Evolutionary conservation across 2,888 invertebrate genomes (phyloP).

Genomic region (Dryocosmus kuriphilus): DNA sequence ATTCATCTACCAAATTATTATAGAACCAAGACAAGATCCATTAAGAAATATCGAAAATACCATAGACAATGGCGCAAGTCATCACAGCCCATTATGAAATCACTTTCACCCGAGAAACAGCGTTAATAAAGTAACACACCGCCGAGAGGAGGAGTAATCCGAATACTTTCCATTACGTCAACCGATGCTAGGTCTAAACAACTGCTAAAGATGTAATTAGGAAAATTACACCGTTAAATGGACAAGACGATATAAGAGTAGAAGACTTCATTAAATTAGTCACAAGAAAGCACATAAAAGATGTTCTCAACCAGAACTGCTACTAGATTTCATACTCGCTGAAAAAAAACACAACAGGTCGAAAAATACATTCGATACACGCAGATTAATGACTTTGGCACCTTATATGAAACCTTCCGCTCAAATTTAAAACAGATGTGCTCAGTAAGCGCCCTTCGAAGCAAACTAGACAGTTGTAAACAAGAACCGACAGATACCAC

Average conservation of each 20-base stretch:
- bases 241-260: neutral
- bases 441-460: neutral
- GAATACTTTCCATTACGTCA: too few species aligned
- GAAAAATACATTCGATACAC: neutral
- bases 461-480: neutral
- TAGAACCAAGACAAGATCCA: too few species aligned
- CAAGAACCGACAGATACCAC: neutral
- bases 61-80: too few species aligned
- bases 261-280: conserved; percentile 23
- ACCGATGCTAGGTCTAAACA: too few species aligned
- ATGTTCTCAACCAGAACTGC: neutral
- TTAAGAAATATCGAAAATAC: too few species aligned
- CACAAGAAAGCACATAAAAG: neutral
- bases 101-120: too few species aligned
- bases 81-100: too few species aligned
- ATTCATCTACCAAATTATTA: too few species aligned
- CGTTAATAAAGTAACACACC: too few species aligned
- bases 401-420: conserved; percentile 58
- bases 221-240: neutral
- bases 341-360: neutral
- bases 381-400: conserved; percentile 42
- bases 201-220: neutral
- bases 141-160: too few species aligned
- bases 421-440: neutral
- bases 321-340: neutral